A percentile compares a stretch with the other conserved stretches of the same genome.
phyloP scores from a whole-genome alignment of 2,797 vertebrate species.

The Mionectes olivaceus region DNA sequence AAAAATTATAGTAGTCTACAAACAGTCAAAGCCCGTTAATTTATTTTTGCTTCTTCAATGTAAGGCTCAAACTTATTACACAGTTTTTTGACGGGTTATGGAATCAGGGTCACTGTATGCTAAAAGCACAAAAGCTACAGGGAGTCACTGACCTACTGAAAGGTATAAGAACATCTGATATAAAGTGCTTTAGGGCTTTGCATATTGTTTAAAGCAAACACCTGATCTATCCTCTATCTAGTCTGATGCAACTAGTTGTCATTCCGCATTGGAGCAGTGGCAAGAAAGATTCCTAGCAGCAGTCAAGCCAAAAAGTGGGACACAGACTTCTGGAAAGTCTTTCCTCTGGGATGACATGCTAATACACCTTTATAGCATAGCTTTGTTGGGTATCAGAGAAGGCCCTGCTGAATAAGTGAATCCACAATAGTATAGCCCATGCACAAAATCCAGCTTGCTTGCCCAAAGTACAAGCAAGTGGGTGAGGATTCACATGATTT shows the following conservation, averaged over 20 bases:
- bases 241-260: not conserved
- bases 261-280: not conserved
- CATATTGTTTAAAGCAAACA: not conserved
- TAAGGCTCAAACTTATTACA: not conserved
- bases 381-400: not conserved
- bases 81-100: not conserved
- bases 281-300: not conserved
- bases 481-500: not conserved
- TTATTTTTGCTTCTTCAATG: constrained; percentile 8
- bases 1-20: not conserved
- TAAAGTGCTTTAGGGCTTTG: not conserved
- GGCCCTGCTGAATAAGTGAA: not conserved
- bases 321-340: not conserved
- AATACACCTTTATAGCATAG: not conserved
- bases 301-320: not conserved
- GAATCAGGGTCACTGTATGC: not conserved
- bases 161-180: not conserved
- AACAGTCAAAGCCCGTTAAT: not conserved
- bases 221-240: not conserved
- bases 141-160: not conserved
- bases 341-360: not conserved
- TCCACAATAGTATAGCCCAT: not conserved
- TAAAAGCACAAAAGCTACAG: not conserved
- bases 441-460: not conserved
- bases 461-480: not conserved